Conservation (phyloP, 2,797 vertebrate genomes). For the Cossypha heuglini region DNA sequence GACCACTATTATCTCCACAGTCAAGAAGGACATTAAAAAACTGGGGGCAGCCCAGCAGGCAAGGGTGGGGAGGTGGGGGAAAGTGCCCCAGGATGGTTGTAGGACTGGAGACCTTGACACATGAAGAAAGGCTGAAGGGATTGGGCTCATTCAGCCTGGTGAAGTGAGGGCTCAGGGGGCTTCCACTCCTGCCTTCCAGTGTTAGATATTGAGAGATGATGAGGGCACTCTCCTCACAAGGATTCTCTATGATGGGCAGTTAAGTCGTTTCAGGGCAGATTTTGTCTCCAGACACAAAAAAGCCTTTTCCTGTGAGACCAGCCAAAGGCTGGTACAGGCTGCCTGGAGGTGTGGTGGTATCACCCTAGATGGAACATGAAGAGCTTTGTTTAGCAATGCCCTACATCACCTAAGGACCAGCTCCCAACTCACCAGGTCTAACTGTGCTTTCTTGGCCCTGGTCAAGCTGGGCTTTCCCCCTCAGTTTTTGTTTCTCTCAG, state of each 20-base stretch:
- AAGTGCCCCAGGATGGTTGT: rapidly evolving
- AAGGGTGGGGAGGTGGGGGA: rapidly evolving
- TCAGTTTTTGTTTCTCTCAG: neutral
- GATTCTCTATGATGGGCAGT: neutral
- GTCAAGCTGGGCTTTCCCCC: neutral
- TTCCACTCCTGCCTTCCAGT: neutral
- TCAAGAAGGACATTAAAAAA: neutral
- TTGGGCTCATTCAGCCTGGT: neutral
- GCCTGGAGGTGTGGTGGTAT: neutral
- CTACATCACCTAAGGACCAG: neutral
- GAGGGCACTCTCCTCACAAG: neutral
- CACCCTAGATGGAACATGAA: neutral
- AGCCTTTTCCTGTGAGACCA: neutral
- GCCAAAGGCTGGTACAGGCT: neutral
- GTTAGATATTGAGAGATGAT: neutral
- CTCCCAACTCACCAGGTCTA: rapidly evolving
- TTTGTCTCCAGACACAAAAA: neutral
- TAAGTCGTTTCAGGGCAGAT: neutral
- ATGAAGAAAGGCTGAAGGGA: neutral
- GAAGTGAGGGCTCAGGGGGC: rapidly evolving
- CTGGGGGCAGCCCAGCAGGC: neutral
- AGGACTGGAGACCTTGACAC: neutral
- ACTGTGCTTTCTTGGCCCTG: neutral
- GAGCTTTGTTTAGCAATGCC: neutral
- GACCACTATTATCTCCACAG: neutral